A percentile compares a stretch with the other conserved stretches of the same genome.
These are phyloP conservation scores for Nestor notabilis DNA, from an alignment of 2,113 vertebrate species.

Conservation along the genomic window DNA sequence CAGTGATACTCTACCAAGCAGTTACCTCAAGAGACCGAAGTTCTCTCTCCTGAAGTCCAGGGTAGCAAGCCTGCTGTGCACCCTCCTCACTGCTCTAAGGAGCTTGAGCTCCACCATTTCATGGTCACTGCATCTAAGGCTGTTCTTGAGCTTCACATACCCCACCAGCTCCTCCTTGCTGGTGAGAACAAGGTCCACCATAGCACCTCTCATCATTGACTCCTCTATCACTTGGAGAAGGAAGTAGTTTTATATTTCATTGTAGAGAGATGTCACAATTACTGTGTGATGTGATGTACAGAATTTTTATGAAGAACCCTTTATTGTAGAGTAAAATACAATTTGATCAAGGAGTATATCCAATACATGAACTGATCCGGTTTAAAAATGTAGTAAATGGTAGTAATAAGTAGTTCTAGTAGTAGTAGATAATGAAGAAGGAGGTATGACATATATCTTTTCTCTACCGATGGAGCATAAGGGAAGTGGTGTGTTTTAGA, in stretches of 20 bases:
- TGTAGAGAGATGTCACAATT: neutral
- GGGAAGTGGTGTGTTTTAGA: rapidly evolving
- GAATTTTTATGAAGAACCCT: neutral
- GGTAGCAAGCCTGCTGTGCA: neutral
- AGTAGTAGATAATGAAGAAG: neutral
- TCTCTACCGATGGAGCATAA: neutral
- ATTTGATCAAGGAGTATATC: neutral
- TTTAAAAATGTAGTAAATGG: neutral
- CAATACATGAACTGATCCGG: neutral
- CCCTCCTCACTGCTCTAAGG: neutral
- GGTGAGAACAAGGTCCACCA: neutral
- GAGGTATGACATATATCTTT: neutral
- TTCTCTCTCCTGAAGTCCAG: neutral
- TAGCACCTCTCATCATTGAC: neutral
- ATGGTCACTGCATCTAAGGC: neutral
- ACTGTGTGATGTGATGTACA: neutral
- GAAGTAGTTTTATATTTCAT: neutral
- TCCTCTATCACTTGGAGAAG: neutral
- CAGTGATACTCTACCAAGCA: neutral
- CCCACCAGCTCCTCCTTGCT: neutral
- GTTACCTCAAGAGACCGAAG: neutral
- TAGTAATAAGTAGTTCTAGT: neutral
- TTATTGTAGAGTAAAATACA: neutral
- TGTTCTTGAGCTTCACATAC: neutral
- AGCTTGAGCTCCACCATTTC: neutral